These are phyloP conservation scores for Rhinoderma darwinii DNA, from an alignment of 2,113 vertebrate genomes.

Conservation along the genomic window DNA sequence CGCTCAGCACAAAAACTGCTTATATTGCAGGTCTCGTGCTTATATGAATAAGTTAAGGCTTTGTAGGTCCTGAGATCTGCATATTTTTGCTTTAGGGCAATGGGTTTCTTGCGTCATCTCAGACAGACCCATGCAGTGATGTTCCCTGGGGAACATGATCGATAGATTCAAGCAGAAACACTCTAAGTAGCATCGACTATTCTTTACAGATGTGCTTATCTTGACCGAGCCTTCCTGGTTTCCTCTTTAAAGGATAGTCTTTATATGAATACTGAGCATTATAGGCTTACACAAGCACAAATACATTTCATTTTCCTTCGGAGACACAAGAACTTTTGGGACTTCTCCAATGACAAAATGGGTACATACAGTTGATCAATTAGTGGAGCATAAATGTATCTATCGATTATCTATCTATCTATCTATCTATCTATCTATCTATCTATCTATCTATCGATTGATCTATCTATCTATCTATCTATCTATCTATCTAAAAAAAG, in stretches of 20 bases:
- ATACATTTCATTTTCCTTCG: background rate
- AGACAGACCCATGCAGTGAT: background rate
- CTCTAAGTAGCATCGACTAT: background rate
- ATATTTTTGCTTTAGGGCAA: background rate
- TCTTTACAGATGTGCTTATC: background rate
- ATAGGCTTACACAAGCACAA: background rate
- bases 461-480: no score
- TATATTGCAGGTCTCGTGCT: background rate
- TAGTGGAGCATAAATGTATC: no score
- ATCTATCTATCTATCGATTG: no score
- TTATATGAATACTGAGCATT: conserved; percentile 5
- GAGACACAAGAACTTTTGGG: background rate
- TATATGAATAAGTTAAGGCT: background rate
- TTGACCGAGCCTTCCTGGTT: background rate
- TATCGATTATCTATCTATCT: no score
- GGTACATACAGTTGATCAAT: no score
- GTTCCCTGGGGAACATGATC: background rate
- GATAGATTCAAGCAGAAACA: background rate
- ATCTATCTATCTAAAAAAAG: no score
- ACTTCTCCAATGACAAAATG: background rate
- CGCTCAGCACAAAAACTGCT: background rate
- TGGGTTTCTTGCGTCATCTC: background rate
- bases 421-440: no score
- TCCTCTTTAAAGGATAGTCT: background rate
- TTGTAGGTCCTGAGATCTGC: background rate